Evolutionary conservation across 2,888 invertebrate genomes (phyloP), one percentile per base, ranked within the genome.

Genomic region (Synergus japonicus): DNA sequence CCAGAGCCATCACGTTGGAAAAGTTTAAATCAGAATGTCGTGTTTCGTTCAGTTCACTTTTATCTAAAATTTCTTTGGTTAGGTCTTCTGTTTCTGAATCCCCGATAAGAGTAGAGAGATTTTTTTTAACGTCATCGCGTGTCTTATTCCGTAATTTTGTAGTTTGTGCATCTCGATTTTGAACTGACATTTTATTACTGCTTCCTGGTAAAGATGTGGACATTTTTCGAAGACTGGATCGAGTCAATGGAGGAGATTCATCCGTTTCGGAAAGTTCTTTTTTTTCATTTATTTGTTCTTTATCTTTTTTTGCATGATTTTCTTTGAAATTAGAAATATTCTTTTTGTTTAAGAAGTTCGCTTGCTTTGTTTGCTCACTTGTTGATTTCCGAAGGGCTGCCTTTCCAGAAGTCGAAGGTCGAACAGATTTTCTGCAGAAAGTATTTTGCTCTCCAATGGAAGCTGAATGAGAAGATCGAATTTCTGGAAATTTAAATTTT

Each of bases 91-190:
- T 49, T 13, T 37, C 69, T 5, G 29, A 44, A 60, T 60, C 43
- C 15, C 76, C 43, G 41, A 76, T 63, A 13, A 76, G 18, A 29
- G 18, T 7, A 43, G 76, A 63, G 37, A 76, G 54, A 44, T 76
- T 76, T 43, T 63, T 76, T 44, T 76, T 76, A 1, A 76, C 60
- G 58, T 76, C 63, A 13, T 76, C 63, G 9, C 43, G 76, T n/a
- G 76, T 76, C 41, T 63, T 76, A 54, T 22, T 54, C 15, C 15
- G 43, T 10, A 41, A 1, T n/a, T 43, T 60, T n/a, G 9, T 73
- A 29, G 8, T 29, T 15, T 49, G 15, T 9, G 8, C 8, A 8
- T 49, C 29, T 13, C 49, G 13, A 13, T 69, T 22, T 22, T 18
- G n/a, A 12, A 22, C 22, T 22, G 60, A 22, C 12, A 4, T 2